Evolutionary conservation across 2,888 invertebrate species (phyloP), one percentile per base, ranked within the genome.

Genomic region (Eilema griseolum): DNA sequence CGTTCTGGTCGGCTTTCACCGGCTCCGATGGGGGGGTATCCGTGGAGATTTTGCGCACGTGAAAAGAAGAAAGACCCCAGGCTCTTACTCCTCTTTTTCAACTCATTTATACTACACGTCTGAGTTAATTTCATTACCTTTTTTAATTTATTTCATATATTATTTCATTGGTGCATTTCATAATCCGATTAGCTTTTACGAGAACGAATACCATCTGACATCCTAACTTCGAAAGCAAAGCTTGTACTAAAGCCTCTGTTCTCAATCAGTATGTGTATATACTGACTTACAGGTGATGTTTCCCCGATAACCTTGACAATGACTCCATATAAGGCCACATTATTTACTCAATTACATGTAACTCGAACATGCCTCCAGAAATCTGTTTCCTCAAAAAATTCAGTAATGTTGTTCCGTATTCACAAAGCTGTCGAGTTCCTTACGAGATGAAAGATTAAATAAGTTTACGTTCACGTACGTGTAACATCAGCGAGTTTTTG

Each of bases 371-470:
- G 14, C 24, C 16, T 62, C 41, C 41, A 23, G 62, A 62, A 62
- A 41, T 60, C 60, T 28, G 41, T 14, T 20, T n/a, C 31, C 61
- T n/a, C 41, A 67, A 61, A 67, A 46, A 61, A 46, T 16, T 46
- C 41, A 11, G 61, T 67, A 46, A 67, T 28, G 41, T 67, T 61
- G n/a, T 46, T 24, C 33, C 63, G 24, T 64, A 64, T 46, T 64
- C 46, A 46, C 46, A 64, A 64, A 64, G 63, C 63, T 64, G 66
- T 59, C 61, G 67, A 61, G 64, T 67, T 69, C 66, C 74, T 76
- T 72, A 76, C 71, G 70, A 76, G 74, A 73, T 78, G 67, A 60
- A 64, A 78, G 70, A 80, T 80, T 76, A 78, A 78, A 76, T 78
- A 71, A 80, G 70, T 78, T 79, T 74, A 26, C 62, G 66, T 14